These are phyloP conservation scores for Girardia tigrina DNA, from an alignment of 2,888 invertebrate species.

Conservation along the genomic window DNA sequence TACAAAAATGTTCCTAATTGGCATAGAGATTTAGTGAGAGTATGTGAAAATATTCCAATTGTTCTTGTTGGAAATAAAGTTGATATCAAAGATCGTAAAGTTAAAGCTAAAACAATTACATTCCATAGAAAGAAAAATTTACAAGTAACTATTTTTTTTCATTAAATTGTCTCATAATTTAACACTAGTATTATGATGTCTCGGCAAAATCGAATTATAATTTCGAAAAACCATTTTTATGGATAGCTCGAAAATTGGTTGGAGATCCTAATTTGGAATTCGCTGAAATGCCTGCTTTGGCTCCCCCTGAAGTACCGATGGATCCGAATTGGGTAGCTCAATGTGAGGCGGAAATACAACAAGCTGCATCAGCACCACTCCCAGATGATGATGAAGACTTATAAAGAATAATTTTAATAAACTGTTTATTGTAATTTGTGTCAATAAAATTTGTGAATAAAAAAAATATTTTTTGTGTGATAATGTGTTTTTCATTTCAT, in stretches of 20 bases:
- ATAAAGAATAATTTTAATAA: background rate
- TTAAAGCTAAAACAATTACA: slow-evolving; percentile 95
- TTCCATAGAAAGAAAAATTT: slow-evolving; percentile 97
- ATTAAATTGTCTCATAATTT: too few relatives aligned
- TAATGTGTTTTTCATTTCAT: too few relatives aligned
- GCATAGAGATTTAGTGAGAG: slow-evolving; percentile 94
- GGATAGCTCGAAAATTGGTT: slow-evolving; percentile 90
- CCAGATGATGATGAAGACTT: slow-evolving; percentile 15
- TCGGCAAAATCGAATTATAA: slow-evolving; percentile 99
- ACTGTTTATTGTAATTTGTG: too few relatives aligned
- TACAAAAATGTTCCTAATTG: slow-evolving; percentile 99
- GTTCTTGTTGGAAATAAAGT: slow-evolving; percentile 99
- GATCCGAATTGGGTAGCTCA: slow-evolving; percentile 57
- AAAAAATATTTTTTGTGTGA: too few relatives aligned
- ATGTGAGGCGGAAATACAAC: slow-evolving; percentile 2
- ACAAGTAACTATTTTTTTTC: too few relatives aligned
- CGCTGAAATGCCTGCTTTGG: slow-evolving; percentile 91
- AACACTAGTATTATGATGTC: slow-evolving; percentile 86
- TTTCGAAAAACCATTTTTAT: slow-evolving; percentile 98
- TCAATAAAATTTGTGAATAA: too few relatives aligned
- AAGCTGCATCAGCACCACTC: background rate
- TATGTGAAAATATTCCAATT: slow-evolving; percentile 99
- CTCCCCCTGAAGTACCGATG: slow-evolving; percentile 96
- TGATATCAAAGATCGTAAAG: slow-evolving; percentile 97
- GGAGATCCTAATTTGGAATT: slow-evolving; percentile 98